Percentiles rank a stretch among this genome's conserved stretches.
Conservation (phyloP, 2,888 invertebrate species). For the Drosophila setosimentum region DNA sequence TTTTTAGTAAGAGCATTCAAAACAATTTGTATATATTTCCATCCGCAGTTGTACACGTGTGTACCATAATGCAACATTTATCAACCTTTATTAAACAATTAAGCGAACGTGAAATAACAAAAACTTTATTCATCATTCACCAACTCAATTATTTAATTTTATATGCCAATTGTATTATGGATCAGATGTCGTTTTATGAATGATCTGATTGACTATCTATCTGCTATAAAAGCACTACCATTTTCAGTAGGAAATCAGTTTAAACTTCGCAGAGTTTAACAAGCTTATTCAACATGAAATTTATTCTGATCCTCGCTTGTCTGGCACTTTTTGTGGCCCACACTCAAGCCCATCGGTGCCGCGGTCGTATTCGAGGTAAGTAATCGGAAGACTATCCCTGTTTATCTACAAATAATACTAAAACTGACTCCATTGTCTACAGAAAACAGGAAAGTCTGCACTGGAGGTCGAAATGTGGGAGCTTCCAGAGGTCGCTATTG, state of each 20-base stretch:
- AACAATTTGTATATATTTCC: background rate
- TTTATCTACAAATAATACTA: too few species aligned
- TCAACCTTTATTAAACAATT: background rate
- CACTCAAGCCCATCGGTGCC: constrained; percentile 21
- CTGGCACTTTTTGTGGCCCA: constrained; percentile 33
- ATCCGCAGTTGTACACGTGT: background rate
- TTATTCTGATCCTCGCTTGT: constrained; percentile 32
- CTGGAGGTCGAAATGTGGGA: background rate
- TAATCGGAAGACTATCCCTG: background rate
- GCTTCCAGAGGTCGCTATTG: fast-evolving
- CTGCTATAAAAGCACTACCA: constrained; percentile 9
- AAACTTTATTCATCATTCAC: background rate
- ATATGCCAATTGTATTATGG: background rate
- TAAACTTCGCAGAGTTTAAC: background rate
- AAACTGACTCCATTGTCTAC: fast-evolving
- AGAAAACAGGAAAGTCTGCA: background rate
- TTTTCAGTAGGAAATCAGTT: constrained; percentile 27
- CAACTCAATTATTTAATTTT: background rate
- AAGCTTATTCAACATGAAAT: constrained; percentile 39
- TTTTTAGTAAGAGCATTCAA: background rate
- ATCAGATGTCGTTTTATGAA: background rate
- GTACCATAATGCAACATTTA: background rate
- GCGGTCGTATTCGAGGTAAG: background rate
- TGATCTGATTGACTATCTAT: too few species aligned
- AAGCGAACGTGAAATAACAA: background rate